Conservation (phyloP, 2,888 invertebrate genomes). For the Brachynemurus nebulosus region DNA sequence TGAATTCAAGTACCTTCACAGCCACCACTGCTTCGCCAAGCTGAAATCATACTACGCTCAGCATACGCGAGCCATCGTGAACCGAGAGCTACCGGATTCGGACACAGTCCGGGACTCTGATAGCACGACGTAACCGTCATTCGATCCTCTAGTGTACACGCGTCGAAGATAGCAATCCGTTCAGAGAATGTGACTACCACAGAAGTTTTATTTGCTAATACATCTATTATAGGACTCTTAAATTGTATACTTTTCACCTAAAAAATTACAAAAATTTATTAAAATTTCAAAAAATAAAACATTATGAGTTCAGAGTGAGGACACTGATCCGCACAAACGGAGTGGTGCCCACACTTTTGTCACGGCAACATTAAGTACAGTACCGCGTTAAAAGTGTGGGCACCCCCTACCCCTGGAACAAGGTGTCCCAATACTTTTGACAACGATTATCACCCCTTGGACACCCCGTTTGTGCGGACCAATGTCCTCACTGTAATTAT, state of each 20-base stretch:
- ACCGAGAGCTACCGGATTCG: slow-evolving; percentile 78
- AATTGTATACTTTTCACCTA: slow-evolving; percentile 83
- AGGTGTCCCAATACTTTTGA: too few species aligned
- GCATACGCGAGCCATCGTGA: slow-evolving; percentile 75
- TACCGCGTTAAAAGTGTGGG: too few species aligned
- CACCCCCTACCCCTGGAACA: too few species aligned
- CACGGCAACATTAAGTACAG: too few species aligned
- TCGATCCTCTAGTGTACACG: slow-evolving; percentile 72
- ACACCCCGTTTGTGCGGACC: too few species aligned
- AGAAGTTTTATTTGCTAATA: slow-evolving; percentile 77
- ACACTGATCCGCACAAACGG: too few species aligned
- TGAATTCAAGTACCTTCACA: slow-evolving; percentile 45
- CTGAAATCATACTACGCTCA: slow-evolving; percentile 68
- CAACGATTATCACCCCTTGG: too few species aligned
- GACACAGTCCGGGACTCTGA: slow-evolving; percentile 65
- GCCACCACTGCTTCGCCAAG: slow-evolving; percentile 68
- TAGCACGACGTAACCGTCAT: slow-evolving; percentile 82
- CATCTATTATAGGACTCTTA: slow-evolving; percentile 77
- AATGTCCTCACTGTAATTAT: too few species aligned
- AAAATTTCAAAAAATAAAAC: too few species aligned
- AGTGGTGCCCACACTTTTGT: too few species aligned
- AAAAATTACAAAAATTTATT: slow-evolving; percentile 14
- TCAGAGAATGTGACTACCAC: slow-evolving; percentile 81
- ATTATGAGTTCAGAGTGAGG: too few species aligned
- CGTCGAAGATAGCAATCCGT: slow-evolving; percentile 82